Evolutionary conservation across 1,140 invertebrate genomes (phyloP), one percentile per base, ranked within the genome.

Genomic region (Hycleus cichorii): DNA sequence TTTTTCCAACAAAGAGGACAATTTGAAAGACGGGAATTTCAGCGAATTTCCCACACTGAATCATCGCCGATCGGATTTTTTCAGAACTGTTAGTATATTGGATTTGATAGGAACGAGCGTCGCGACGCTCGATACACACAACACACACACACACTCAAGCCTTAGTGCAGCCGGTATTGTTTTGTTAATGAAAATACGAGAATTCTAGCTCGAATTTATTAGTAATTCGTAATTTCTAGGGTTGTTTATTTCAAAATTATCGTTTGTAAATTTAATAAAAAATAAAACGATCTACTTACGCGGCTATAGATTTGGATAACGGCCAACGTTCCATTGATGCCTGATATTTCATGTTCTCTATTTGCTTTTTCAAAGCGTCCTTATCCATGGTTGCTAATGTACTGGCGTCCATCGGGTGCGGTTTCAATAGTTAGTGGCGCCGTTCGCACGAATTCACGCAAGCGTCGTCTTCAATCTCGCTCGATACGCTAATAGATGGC

Each of bases 321-420:
- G 90, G 90, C 91, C 91, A 94, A 76, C 91, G 87, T 80, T 95
- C 91, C 92, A 95, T 95, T 69, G 90, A 87, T 57, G 90, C 90
- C 77, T 95, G 92, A 78, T 93, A 93, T 80, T 93, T 92, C 90
- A 95, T 92, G 78, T 94, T 94, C 76, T 95, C 91, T 74, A 95
- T 95, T 83, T 95, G 92, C 82, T 94, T 94, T 81, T 91, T 91
- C 78, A 95, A 80, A 82, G 90, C 90, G 86, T 94, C 92, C 82
- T 93, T 93, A 81, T 95, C 92, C 91, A 95, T 95, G 83, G 83
- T 85, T 84, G 88, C 86, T 73, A 92, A 83, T 77, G 90, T 85
- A 90, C 89, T 91, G 87, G 89, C 72, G 71, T 74, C 72, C 72
- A 73, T 42, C 64, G 65, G 65, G 69, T 60, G 69, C 52, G 65